Conservation (phyloP, 2,113 vertebrate genomes). For the Oceanodroma tethys region DNA sequence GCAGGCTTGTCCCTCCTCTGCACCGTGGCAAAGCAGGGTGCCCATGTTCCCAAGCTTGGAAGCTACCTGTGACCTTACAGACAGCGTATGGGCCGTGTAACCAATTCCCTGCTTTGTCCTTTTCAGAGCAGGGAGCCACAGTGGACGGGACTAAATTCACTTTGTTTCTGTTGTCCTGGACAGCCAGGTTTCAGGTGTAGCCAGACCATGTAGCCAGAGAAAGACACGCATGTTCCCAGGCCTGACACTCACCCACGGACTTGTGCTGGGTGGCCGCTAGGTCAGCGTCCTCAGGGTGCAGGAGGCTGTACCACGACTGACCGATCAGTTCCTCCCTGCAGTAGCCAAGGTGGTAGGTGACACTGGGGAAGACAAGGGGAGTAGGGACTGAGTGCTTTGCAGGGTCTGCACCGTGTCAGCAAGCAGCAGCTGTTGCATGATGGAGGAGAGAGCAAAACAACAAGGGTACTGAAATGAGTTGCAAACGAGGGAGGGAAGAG, state of each 20-base stretch:
- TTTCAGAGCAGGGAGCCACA: not conserved
- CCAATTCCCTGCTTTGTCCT: not conserved
- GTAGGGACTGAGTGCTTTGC: not conserved
- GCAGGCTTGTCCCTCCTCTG: not conserved
- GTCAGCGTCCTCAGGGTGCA: conserved; percentile 79
- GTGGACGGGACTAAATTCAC: rapidly evolving
- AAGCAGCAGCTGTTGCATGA: not conserved
- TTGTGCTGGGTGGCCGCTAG: conserved; percentile 67
- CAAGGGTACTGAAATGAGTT: not conserved
- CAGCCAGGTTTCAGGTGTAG: not conserved
- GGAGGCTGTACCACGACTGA: conserved; percentile 83
- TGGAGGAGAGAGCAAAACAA: not conserved
- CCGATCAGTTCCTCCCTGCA: conserved; percentile 70
- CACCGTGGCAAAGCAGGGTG: not conserved
- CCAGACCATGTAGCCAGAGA: not conserved
- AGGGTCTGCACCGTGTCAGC: rapidly evolving
- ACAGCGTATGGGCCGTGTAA: rapidly evolving
- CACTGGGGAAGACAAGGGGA: conserved; percentile 54
- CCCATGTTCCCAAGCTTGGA: rapidly evolving
- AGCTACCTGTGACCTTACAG: not conserved
- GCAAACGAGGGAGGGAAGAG: not conserved
- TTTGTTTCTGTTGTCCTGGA: not conserved
- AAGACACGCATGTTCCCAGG: rapidly evolving
- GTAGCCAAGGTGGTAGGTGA: conserved; percentile 78
- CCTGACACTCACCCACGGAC: conserved; percentile 72